Base-by-base conservation (phyloP, 35 echinoderm and acorn worm genomes). In the Anneissia japonica region DNA sequence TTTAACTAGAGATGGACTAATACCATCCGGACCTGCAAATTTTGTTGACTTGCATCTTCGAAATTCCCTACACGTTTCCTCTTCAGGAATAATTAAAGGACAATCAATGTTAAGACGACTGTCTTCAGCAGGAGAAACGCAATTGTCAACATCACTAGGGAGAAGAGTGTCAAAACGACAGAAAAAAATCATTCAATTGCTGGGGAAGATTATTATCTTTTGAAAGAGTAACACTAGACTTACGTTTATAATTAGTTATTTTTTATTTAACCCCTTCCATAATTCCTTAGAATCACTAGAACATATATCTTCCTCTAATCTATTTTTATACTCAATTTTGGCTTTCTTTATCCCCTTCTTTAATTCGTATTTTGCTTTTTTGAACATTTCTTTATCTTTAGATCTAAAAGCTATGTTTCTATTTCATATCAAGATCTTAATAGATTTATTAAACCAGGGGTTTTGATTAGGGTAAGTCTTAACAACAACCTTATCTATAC, bases 391-490 rank as follows among this genome's bases (percentile, higher is more conserved):
- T 40, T 23, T 30, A 26, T 81, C 38, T 39, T n/a, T 26, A 9
- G 35, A 11, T 39, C 38, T 39, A 26, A 40, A 81, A 29, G 38
- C 26, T 3, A 3, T 26, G 16, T 81, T 40, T 30, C 38, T 38
- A 4, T 81, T 81, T 4, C 30, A 5, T 6, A 87, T 74, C 12
- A 77, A 5, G 19, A 1, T 51, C 41, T 46, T 38, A 4, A 79
- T 31, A 0, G 85, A 41, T 32, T 31, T 29, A 34, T 74, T 51
- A 87, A 87, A 87, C 74, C 85, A 87, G 37, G 85, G 85, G 26
- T 78, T 87, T 11, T 87, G 73, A 79, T 87, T 77, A 39, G 74
- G 9, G 38, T 77, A 87, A 16, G 39, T 79, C 72, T 32, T 87
- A 32, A 87, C 74, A 0, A 31, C 19, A 28, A 14, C 39, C 1